Conservation (phyloP, 2,797 vertebrate species). For the Alectoris magna region DNA sequence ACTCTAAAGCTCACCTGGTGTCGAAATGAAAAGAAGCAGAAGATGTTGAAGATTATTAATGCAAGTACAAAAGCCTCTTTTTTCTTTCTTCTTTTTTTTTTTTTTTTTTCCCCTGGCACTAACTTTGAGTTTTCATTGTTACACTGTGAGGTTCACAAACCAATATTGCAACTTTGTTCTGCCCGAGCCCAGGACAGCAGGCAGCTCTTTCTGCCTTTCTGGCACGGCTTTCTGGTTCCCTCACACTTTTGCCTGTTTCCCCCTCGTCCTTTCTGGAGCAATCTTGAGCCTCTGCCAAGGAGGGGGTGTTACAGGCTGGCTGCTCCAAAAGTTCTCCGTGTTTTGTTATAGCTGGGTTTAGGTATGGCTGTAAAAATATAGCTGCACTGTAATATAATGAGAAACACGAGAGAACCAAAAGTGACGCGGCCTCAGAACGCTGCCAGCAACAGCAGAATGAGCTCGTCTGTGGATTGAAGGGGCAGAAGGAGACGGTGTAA, state of each 20-base stretch:
- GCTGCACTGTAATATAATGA: not conserved
- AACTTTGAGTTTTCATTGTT: not conserved
- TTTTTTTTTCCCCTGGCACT: not conserved
- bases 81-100: not conserved
- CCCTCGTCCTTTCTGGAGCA: not conserved
- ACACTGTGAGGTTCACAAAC: not conserved
- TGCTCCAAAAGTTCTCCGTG: not conserved
- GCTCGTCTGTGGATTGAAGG: not conserved
- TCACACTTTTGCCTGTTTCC: not conserved
- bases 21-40: not conserved
- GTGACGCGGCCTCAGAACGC: not conserved
- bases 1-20: not conserved
- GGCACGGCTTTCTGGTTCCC: not conserved
- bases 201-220: not conserved
- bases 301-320: not conserved
- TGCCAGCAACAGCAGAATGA: not conserved
- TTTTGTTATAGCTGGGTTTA: not conserved
- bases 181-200: not conserved
- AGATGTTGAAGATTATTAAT: not conserved
- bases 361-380: not conserved
- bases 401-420: accelerated
- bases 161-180: not conserved
- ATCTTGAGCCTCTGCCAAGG: not conserved
- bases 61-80: not conserved
- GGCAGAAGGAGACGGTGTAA: not conserved